These are phyloP conservation scores for Aromia moschata DNA, from an alignment of 2,888 invertebrate species.

Conservation along the genomic window DNA sequence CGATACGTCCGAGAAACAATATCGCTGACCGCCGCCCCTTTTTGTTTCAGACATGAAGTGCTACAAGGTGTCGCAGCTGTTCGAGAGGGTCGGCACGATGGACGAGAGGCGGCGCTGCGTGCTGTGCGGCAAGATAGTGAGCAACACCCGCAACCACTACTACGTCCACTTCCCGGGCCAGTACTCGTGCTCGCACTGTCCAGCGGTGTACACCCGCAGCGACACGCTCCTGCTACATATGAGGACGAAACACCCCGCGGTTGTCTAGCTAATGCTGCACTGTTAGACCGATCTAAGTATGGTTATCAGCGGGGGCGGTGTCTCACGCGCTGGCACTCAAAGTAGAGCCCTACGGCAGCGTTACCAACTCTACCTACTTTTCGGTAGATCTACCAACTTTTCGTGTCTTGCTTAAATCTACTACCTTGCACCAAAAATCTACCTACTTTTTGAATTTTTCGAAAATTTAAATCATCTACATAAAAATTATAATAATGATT, in stretches of 20 bases:
- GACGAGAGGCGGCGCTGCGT: constrained; percentile 69
- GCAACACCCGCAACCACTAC: constrained; percentile 71
- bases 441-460: too few relatives aligned
- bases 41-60: constrained; percentile 67
- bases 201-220: constrained; percentile 69
- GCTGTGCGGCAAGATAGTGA: constrained; percentile 70
- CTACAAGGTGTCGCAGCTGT: constrained; percentile 68
- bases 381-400: too few relatives aligned
- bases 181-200: constrained; percentile 68
- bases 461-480: too few relatives aligned
- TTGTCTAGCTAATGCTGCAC: constrained; percentile 57
- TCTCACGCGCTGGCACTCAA: too few relatives aligned
- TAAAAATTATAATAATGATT: too few relatives aligned
- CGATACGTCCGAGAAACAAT: too few relatives aligned
- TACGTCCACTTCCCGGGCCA: constrained; percentile 71
- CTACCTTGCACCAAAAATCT: too few relatives aligned
- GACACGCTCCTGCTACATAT: constrained; percentile 69
- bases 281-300: constrained; percentile 21
- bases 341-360: too few relatives aligned
- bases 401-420: too few relatives aligned
- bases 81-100: constrained; percentile 68
- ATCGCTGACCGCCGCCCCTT: too few relatives aligned
- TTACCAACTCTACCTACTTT: too few relatives aligned
- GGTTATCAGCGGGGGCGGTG: neutral
- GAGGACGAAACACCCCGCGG: constrained; percentile 67